Percentiles rank a stretch among this genome's conserved stretches.
Conservation (phyloP, 1,140 invertebrate species). For the Drosophila eugracilis region DNA sequence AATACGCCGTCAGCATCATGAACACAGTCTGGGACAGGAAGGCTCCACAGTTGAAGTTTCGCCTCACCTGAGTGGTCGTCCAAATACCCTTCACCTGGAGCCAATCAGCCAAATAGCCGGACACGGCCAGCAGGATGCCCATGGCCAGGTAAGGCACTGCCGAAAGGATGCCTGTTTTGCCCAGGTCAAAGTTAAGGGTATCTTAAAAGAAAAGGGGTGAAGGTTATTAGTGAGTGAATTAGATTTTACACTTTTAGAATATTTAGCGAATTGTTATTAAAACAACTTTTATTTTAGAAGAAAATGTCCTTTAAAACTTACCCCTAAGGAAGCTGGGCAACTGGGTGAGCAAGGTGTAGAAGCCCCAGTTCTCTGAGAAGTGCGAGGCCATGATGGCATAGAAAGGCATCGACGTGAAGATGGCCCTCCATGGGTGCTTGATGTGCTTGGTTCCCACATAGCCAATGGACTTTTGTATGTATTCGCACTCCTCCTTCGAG, state of each 20-base stretch:
- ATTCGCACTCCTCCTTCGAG: conserved; percentile 90
- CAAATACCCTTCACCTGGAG: conserved; percentile 88
- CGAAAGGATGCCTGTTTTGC: conserved; percentile 92
- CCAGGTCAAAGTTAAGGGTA: conserved; percentile 89
- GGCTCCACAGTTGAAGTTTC: conserved; percentile 91
- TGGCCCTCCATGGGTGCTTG: conserved; percentile 91
- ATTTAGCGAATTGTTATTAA: no score
- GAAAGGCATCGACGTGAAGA: conserved; percentile 93
- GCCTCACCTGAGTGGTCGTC: conserved; percentile 90
- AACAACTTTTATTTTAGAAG: no score
- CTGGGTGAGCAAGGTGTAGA: conserved; percentile 96
- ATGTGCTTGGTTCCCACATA: conserved; percentile 82
- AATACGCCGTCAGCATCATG: conserved; percentile 91
- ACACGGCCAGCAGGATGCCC: conserved; percentile 91
- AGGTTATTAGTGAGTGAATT: conserved; percentile 11
- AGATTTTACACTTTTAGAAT: no score
- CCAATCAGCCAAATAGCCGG: conserved; percentile 93
- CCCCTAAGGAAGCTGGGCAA: conserved; percentile 96
- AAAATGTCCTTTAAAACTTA: no score
- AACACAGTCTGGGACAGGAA: conserved; percentile 93
- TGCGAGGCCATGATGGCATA: conserved; percentile 96
- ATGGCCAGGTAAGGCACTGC: conserved; percentile 95
- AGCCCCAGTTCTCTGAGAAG: conserved; percentile 98
- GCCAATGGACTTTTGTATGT: conserved; percentile 88
- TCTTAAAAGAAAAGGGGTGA: conserved; percentile 85